Conservation (phyloP, 1,140 invertebrate genomes). For the Paraescarpia echinospica region DNA sequence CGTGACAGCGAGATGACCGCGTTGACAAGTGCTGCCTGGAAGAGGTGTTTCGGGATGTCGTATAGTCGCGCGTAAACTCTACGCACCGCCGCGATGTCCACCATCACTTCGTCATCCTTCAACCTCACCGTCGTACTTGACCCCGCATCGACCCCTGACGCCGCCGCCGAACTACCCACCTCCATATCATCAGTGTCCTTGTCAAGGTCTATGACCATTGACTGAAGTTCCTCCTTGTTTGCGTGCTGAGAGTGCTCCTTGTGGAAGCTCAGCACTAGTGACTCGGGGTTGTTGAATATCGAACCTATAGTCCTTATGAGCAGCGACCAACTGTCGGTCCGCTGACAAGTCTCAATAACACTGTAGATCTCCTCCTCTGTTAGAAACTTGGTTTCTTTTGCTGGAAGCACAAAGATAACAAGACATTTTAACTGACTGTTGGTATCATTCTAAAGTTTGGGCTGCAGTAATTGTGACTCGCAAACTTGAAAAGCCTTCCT, state of each 20-base stretch:
- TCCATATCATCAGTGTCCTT: slow-evolving; percentile 60
- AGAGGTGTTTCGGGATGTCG: slow-evolving; percentile 61
- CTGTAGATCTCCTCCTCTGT: slow-evolving; percentile 69
- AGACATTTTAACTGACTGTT: slow-evolving; percentile 1
- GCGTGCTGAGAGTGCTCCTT: slow-evolving; percentile 32
- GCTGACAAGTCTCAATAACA: slow-evolving; percentile 69
- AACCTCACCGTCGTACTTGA: background rate
- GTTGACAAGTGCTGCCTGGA: slow-evolving; percentile 76
- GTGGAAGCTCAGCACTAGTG: slow-evolving; percentile 70
- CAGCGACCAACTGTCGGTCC: slow-evolving; percentile 66
- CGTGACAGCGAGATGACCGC: slow-evolving; percentile 75
- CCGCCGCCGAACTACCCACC: slow-evolving; percentile 27
- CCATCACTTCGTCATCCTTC: slow-evolving; percentile 41
- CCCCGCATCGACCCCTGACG: background rate
- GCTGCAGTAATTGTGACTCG: too few relatives aligned
- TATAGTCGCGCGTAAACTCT: slow-evolving; percentile 67
- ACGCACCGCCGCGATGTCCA: slow-evolving; percentile 64
- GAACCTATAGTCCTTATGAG: slow-evolving; percentile 71
- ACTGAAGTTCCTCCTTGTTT: slow-evolving; percentile 70
- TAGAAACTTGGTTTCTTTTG: slow-evolving; percentile 45
- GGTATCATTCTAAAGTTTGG: too few relatives aligned
- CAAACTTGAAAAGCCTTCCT: too few relatives aligned
- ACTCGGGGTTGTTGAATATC: slow-evolving; percentile 73
- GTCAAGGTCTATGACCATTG: slow-evolving; percentile 76
- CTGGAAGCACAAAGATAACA: background rate